Conservation (phyloP, 2,888 invertebrate species). For the Amphiduros pacificus region DNA sequence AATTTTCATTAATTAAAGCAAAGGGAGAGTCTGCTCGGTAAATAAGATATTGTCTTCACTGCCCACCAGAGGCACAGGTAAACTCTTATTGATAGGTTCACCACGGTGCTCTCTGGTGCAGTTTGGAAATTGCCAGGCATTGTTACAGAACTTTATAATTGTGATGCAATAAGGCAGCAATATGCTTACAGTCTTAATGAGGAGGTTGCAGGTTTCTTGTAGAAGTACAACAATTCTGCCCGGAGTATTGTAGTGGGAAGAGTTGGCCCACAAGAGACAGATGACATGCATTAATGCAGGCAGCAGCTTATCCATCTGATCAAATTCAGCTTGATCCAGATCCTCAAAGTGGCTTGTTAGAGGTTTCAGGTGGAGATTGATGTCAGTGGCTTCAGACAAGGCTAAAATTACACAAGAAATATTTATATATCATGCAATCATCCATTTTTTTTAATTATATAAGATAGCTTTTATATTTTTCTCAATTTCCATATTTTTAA, state of each 20-base stretch:
- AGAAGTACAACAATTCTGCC: constrained; percentile 85
- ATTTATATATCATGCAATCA: not conserved
- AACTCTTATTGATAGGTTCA: no score
- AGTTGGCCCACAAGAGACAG: constrained; percentile 88
- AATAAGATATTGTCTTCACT: no score
- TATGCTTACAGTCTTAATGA: constrained; percentile 82
- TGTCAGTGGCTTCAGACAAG: constrained; percentile 87
- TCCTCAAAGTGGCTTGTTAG: constrained; percentile 77
- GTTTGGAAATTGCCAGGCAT: no score
- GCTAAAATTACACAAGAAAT: constrained; percentile 63
- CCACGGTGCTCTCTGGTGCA: no score
- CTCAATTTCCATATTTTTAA: no score
- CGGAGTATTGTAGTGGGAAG: constrained; percentile 83
- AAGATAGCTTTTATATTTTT: no score
- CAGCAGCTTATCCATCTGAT: constrained; percentile 66
- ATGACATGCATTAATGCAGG: constrained; percentile 83
- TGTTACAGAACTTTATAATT: no score
- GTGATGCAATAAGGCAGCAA: no score
- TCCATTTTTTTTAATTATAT: no score
- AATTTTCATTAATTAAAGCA: no score
- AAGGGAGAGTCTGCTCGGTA: no score
- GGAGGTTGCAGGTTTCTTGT: constrained; percentile 85
- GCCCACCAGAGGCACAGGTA: no score
- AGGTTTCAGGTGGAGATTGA: constrained; percentile 82
- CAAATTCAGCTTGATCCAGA: constrained; percentile 64